phyloP scores from a whole-genome alignment of 2,888 invertebrate species.

The Agrochola circellaris region DNA sequence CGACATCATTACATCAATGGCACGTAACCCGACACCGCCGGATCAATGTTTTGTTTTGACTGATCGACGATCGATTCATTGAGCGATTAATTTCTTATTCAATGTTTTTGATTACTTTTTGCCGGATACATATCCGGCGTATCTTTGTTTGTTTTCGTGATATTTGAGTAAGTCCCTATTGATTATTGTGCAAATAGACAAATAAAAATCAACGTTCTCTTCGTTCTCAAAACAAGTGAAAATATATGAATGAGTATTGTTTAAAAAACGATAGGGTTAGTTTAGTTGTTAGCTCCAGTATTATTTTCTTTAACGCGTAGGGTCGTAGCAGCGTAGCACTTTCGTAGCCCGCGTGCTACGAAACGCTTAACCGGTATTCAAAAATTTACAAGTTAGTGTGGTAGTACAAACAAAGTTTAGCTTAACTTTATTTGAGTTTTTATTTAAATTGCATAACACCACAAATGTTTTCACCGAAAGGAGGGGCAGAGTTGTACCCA shows the following conservation, averaged over 20 bases:
- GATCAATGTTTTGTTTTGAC: constrained; percentile 75
- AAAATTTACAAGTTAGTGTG: background rate
- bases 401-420: too few species aligned
- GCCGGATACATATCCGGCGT: constrained; percentile 55
- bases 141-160: constrained; percentile 52
- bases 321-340: constrained; percentile 60
- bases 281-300: constrained; percentile 1
- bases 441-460: background rate
- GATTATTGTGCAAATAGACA: constrained; percentile 41
- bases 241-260: constrained; percentile 24
- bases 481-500: background rate
- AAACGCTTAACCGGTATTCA: background rate
- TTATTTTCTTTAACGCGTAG: constrained; percentile 1
- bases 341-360: constrained; percentile 67
- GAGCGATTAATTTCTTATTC: constrained; percentile 48
- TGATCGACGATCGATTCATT: constrained; percentile 66
- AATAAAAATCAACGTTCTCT: constrained; percentile 38
- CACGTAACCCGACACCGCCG: constrained; percentile 69
- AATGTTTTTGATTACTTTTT: constrained; percentile 60
- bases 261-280: background rate
- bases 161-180: constrained; percentile 60
- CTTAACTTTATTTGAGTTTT: background rate
- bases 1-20: too few species aligned
- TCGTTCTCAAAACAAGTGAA: constrained; percentile 12
- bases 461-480: background rate